Evolutionary conservation across 2,113 vertebrate species (phyloP).

Genomic region (Pollimyrus isidori): DNA sequence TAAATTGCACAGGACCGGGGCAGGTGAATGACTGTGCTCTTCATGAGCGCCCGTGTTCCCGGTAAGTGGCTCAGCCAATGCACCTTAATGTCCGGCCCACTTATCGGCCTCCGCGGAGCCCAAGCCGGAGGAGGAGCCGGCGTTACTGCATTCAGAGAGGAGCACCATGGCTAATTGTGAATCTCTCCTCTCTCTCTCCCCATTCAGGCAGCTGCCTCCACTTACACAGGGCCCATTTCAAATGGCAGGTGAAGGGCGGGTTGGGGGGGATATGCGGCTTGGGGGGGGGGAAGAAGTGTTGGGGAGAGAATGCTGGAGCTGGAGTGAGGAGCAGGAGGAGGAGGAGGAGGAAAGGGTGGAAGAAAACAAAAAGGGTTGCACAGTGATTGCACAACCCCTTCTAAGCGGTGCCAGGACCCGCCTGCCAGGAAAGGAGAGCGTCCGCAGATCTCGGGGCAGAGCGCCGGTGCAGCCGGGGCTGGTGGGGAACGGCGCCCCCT

Average conservation of each 20-base stretch:
- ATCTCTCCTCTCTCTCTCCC: conserved; percentile 36
- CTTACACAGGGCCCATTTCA: conserved; percentile 57
- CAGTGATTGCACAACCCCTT: no score
- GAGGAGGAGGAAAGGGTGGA: no score
- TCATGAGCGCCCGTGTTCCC: not conserved
- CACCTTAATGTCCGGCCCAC: not conserved
- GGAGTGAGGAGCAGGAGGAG: no score
- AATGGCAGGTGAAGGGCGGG: conserved; percentile 45
- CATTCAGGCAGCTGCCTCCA: conserved; percentile 70
- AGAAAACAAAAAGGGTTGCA: no score
- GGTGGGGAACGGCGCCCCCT: no score
- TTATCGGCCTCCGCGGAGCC: not conserved
- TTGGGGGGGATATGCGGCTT: not conserved
- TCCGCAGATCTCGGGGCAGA: no score
- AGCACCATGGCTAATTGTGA: conserved; percentile 66
- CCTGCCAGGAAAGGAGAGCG: no score
- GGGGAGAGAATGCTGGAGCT: no score
- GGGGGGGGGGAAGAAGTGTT: no score
- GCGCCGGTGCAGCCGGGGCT: no score
- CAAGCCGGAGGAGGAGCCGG: conserved; percentile 55
- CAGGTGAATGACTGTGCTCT: conserved; percentile 11
- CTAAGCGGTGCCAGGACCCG: no score
- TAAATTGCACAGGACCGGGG: not conserved
- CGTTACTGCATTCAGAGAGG: conserved; percentile 56
- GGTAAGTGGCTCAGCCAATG: not conserved